Evolutionary conservation across 2,113 vertebrate genomes (phyloP), one percentile per base, ranked within the genome.

Genomic region (Rhinichthys klamathensis): DNA sequence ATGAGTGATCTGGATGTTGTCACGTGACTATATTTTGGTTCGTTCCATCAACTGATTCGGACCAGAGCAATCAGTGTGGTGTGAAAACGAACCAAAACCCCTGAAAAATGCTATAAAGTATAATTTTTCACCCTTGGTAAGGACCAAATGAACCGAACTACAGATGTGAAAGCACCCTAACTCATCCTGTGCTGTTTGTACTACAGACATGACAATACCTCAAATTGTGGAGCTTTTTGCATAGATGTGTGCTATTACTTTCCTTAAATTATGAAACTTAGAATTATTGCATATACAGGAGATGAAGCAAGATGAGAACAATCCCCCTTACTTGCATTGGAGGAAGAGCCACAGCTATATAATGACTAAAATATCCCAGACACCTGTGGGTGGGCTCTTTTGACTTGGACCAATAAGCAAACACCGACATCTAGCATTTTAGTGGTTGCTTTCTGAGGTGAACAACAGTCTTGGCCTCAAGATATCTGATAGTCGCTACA

Each of bases 321-420:
- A 21, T 10, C 16, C 1, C 3, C 21, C 3, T 67, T 32, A 18
- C 4, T 18, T 69, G 16, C 16, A 35, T 13, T 23, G 32, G 32
- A 70, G 18, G 30, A 69, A 1, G 4, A 38, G 4, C 18, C 18
- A 70, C 18, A 5, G 18, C 32, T 70, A 1, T 23, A 69, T 35
- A 23, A 4, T 46, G 38, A 73, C 41, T 73, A 25, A 11, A 44
- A 3, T 41, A 73, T 46, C 6, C 44, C 11, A 73, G 67, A 41
- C 11, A 13, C 1, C n/a, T 73, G 10, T 11, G 38, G 38, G 70
- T 4, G 41, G 1, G 0, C 41, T 15, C 41, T 25, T 44, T 25
- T 73, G 23, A 73, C 70, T 44, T 25, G 44, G 38, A 73, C 70
- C 41, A 73, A 73, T 73, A 46, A 73, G 70, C 23, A 73, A 15